These are phyloP conservation scores for Syrmaticus mikado DNA, from an alignment of 2,113 vertebrate species.

Conservation along the genomic window DNA sequence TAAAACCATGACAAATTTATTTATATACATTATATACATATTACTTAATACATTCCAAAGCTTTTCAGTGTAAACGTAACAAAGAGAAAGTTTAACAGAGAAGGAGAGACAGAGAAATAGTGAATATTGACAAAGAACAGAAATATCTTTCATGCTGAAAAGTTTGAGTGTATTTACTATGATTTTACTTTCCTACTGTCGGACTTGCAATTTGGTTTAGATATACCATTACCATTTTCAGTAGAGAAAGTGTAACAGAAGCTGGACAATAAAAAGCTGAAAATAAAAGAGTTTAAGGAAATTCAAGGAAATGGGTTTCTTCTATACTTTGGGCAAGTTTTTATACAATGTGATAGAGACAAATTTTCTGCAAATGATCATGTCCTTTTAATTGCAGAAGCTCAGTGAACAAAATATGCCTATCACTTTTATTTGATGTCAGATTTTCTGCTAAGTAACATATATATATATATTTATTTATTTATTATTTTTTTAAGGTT, in stretches of 20 bases:
- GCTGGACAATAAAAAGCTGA: background rate
- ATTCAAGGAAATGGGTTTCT: background rate
- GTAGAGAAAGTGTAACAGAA: background rate
- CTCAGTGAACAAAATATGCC: background rate
- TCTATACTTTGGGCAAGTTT: background rate
- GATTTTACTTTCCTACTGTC: conserved; percentile 5
- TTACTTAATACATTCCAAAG: no score
- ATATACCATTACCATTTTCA: background rate
- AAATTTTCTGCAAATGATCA: background rate
- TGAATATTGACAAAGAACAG: background rate
- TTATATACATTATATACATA: no score
- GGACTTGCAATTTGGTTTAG: background rate
- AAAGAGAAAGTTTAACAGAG: no score
- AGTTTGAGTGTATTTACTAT: conserved; percentile 41
- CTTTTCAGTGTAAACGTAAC: no score
- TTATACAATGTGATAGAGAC: background rate
- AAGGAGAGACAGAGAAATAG: background rate
- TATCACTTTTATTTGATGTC: background rate
- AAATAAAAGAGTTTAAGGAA: conserved; percentile 14
- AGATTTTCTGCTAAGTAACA: background rate
- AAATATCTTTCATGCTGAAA: conserved; percentile 16
- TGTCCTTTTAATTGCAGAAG: background rate
- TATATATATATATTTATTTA: no score
- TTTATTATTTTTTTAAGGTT: background rate
- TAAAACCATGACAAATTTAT: no score